Percentiles rank a stretch among this genome's conserved stretches.
Evolutionary conservation across 2,888 invertebrate genomes (phyloP).

Genomic region (Erebia aethiops): DNA sequence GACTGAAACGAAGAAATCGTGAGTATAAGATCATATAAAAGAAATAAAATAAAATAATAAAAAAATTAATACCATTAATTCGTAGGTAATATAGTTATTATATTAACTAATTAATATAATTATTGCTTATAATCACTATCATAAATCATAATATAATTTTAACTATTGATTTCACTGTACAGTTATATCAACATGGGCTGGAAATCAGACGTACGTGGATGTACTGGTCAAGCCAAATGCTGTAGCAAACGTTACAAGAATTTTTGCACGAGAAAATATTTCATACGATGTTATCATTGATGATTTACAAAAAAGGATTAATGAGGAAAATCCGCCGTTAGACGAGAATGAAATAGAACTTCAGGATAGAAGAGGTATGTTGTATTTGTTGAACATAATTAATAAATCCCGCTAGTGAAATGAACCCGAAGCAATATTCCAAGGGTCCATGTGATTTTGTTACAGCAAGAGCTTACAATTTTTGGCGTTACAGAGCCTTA

Average conservation of each 20-base stretch:
- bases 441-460: conserved; percentile 73
- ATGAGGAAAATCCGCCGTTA: conserved; percentile 89
- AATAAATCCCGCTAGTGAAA: conserved; percentile 16
- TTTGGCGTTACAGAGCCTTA: conserved; percentile 82
- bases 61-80: no score
- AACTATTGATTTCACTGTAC: conserved; percentile 23
- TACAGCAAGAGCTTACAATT: conserved; percentile 82
- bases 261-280: conserved; percentile 85
- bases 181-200: conserved; percentile 87
- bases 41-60: no score
- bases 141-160: neutral
- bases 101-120: no score
- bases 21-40: conserved; percentile 44
- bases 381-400: neutral
- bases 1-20: conserved; percentile 69
- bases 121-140: no score
- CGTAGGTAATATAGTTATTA: no score
- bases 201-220: conserved; percentile 85
- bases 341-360: conserved; percentile 86
- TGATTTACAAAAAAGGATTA: conserved; percentile 90
- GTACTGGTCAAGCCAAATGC: conserved; percentile 87
- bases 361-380: conserved; percentile 87
- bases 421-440: conserved; percentile 52
- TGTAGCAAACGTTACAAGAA: conserved; percentile 84
- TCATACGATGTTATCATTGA: conserved; percentile 88